Conservation (phyloP, 2,797 vertebrate genomes). For the Pangasius macronema region DNA sequence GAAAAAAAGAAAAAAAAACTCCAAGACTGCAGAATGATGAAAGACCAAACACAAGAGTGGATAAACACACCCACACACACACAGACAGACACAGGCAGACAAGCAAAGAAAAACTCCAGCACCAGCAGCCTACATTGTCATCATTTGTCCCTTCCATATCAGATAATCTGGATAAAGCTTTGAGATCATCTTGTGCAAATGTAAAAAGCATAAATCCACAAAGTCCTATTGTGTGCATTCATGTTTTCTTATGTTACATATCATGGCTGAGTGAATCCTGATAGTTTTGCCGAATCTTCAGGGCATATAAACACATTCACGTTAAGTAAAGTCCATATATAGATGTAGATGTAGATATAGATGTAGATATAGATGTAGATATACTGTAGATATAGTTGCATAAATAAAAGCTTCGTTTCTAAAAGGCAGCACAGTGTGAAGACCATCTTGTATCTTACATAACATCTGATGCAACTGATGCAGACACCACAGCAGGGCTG, state of each 20-base stretch:
- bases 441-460: constrained; percentile 13
- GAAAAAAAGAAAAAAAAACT: not conserved
- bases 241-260: not conserved
- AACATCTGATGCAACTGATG: constrained; percentile 30
- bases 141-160: constrained; percentile 23
- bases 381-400: not conserved
- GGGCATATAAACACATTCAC: not conserved
- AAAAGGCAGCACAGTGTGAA: not conserved
- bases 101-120: constrained; percentile 8
- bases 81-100: constrained; percentile 6
- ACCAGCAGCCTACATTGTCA: constrained; percentile 26
- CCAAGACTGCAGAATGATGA: constrained; percentile 26
- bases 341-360: not conserved
- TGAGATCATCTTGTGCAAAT: constrained; percentile 20
- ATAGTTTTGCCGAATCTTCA: not conserved
- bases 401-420: not conserved
- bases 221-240: not conserved
- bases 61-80: constrained; percentile 30
- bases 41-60: constrained; percentile 5
- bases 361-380: not conserved
- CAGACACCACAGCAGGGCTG: constrained; percentile 12
- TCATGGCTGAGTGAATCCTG: not conserved
- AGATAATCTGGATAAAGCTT: constrained; percentile 47
- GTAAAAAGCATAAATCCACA: constrained; percentile 26
- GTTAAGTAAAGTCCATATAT: not conserved